phyloP scores from a whole-genome alignment of 2,113 vertebrate genomes.

The Coreoperca whiteheadi region DNA sequence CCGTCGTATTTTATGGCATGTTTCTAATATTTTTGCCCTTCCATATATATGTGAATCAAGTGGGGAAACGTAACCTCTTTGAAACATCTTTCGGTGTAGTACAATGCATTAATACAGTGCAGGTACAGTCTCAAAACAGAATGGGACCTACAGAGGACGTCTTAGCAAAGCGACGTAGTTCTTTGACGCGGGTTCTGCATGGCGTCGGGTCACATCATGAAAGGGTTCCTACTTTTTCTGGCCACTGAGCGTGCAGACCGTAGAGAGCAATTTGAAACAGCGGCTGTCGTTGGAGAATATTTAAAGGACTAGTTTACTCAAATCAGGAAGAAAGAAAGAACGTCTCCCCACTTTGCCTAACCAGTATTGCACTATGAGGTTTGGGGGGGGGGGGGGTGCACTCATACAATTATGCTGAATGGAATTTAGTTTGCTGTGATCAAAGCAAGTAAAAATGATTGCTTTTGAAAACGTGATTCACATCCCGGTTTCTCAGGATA shows the following conservation, averaged over 20 bases:
- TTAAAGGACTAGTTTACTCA: neutral
- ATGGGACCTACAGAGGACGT: neutral
- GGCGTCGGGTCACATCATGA: slow-evolving; percentile 1
- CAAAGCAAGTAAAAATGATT: neutral
- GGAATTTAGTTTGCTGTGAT: neutral
- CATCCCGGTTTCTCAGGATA: neutral
- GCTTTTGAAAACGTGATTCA: neutral
- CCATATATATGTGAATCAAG: neutral
- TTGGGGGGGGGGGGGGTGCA: too few species aligned
- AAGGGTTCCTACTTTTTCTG: neutral
- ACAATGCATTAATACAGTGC: neutral
- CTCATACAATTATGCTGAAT: neutral
- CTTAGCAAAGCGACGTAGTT: neutral
- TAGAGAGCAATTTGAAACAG: neutral
- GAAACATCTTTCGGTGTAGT: neutral
- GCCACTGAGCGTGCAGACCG: neutral
- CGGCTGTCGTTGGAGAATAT: neutral
- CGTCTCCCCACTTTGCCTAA: neutral
- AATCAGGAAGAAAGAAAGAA: neutral
- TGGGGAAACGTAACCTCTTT: neutral
- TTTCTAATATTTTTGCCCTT: neutral
- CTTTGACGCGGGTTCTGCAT: neutral
- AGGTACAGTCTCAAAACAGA: neutral
- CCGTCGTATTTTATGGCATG: neutral
- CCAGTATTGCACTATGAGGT: neutral